These are phyloP conservation scores for Drepana arcuata DNA, from an alignment of 1,140 invertebrate genomes.

Conservation along the genomic window DNA sequence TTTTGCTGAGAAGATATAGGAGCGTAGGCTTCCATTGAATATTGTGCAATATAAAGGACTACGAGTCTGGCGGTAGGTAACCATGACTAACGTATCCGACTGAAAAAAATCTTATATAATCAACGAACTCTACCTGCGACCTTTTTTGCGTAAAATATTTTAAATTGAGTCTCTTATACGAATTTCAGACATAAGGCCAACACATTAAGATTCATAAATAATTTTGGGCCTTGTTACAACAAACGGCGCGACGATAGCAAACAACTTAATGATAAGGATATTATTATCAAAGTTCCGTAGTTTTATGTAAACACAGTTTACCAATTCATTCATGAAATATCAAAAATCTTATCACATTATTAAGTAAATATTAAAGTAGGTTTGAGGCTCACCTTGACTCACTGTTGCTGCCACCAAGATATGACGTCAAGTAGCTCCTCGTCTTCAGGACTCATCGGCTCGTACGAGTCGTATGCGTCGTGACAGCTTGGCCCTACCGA, in stretches of 20 bases:
- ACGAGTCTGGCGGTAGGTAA: constrained; percentile 51
- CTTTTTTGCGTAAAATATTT: no score
- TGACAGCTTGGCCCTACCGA: constrained; percentile 74
- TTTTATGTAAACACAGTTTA: constrained; percentile 31
- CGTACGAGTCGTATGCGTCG: constrained; percentile 83
- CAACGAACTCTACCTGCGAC: constrained; percentile 31
- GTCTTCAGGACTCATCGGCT: constrained; percentile 89
- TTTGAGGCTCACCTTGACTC: constrained; percentile 48
- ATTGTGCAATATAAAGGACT: constrained; percentile 63
- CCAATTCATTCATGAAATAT: constrained; percentile 37
- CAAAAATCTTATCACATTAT: background rate
- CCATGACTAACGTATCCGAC: constrained; percentile 49
- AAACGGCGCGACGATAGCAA: constrained; percentile 45
- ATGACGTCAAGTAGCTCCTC: constrained; percentile 92
- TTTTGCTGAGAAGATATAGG: constrained; percentile 49
- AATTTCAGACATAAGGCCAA: no score
- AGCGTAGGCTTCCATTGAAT: constrained; percentile 43
- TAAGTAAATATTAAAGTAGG: constrained; percentile 1
- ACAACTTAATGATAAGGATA: constrained; percentile 52
- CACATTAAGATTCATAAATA: no score
- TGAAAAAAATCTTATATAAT: constrained; percentile 43
- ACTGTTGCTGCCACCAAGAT: constrained; percentile 87
- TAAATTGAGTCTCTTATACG: no score
- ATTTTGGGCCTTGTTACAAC: constrained; percentile 22
- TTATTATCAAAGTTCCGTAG: constrained; percentile 37